These are phyloP conservation scores for Microcebus lehilahytsara DNA, from an alignment of 2,113 vertebrate genomes.

Conservation along the genomic window DNA sequence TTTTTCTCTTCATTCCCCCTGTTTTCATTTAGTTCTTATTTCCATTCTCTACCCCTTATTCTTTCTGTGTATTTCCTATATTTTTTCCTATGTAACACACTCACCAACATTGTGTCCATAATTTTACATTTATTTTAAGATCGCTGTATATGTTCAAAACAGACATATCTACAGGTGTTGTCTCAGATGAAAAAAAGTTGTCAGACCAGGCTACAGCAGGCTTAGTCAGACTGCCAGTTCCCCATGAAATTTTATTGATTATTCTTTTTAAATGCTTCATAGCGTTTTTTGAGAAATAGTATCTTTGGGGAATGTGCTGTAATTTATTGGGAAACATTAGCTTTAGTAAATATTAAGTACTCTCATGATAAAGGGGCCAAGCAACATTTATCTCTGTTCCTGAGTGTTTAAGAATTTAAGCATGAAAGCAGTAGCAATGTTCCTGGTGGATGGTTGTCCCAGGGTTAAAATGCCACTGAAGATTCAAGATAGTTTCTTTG, in stretches of 20 bases:
- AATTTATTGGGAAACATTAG: slow-evolving; percentile 45
- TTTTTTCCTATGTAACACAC: not conserved
- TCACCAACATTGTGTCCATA: not conserved
- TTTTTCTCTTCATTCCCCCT: not conserved
- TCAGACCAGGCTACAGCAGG: not conserved
- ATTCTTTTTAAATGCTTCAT: not conserved
- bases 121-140: not conserved
- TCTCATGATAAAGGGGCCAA: not conserved
- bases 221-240: not conserved
- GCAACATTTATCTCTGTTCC: not conserved
- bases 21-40: not conserved
- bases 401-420: slow-evolving; percentile 23
- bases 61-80: not conserved
- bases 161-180: not conserved
- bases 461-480: not conserved
- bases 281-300: slow-evolving; percentile 27
- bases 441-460: not conserved
- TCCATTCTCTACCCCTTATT: not conserved
- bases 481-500: not conserved
- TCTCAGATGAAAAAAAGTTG: not conserved
- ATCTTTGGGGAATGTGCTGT: not conserved
- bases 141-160: not conserved
- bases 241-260: not conserved
- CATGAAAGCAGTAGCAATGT: not conserved
- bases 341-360: not conserved